Base-by-base conservation (phyloP, 2,888 invertebrate genomes). In the Caenorhabditis panamensis region DNA sequence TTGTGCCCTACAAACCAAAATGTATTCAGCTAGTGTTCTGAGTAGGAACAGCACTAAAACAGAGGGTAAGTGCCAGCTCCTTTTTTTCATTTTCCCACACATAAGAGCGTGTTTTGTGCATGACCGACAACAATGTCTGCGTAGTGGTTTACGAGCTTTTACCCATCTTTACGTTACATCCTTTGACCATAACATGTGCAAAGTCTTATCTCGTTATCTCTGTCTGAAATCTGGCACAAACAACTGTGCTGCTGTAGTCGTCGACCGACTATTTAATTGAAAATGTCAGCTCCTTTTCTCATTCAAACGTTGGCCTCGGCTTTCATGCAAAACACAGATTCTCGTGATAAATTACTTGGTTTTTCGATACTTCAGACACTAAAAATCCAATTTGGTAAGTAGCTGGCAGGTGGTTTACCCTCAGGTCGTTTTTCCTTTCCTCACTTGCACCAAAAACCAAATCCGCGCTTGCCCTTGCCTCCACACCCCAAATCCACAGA, bases 231-330 rank as follows among this genome's bases (percentile, higher is more conserved):
- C 51, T 51, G 18, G 16, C 6, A 44, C 62, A 71, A 71, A 62
- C 71, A 63, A 63, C 62, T 59, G 61, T 6, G 4, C 1, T 3
- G 8, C n/a, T n/a, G n/a, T n/a, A n/a, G n/a, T n/a, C n/a, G n/a
- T n/a, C n/a, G 51, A 9, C 26, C 44, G 62, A n/a, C 26, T 26
- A 37, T 20, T 71, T 71, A 71, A 71, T 71, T 54, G 31, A 53
- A 62, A 71, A 54, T 53, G 20, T 11, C 22, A 31, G 47, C 49
- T 58, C 26, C 8, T n/a, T 18, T 31, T 20, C 9, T 41, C 20
- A 41, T 41, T 41, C 13, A 9, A 31, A 31, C 4, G 5, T 9
- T 31, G 31, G 31, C 9, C 31, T 31, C 9, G 4, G 31, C 31
- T 31, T n/a, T 31, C 31, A 9, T 31, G 31, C 31, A 31, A 31